Conservation (phyloP, 2,888 invertebrate genomes). For the Drosophila mettleri region DNA sequence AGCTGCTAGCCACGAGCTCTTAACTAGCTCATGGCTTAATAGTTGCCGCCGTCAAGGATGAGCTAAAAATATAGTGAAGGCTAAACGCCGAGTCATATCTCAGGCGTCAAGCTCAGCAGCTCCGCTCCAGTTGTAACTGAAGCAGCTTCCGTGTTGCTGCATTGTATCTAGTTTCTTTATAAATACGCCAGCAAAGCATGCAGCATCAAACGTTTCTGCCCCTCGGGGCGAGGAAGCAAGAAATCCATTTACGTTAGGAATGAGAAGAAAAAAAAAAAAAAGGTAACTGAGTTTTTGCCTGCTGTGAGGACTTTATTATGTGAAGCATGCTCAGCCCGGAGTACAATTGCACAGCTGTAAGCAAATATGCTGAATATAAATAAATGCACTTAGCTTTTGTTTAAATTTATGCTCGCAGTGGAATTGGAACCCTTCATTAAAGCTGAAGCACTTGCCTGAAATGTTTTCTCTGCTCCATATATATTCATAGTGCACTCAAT, state of each 20-base stretch:
- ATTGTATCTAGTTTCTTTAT: slow-evolving; percentile 15
- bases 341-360: background rate
- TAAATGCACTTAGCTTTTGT: slow-evolving; percentile 9
- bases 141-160: slow-evolving; percentile 11
- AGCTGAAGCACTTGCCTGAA: background rate
- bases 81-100: slow-evolving; percentile 48
- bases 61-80: slow-evolving; percentile 44
- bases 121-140: slow-evolving; percentile 10
- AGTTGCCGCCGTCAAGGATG: slow-evolving; percentile 34
- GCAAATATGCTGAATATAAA: background rate
- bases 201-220: background rate
- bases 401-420: background rate
- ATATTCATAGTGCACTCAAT: slow-evolving; percentile 1
- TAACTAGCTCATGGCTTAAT: slow-evolving; percentile 8
- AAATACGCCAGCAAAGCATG: slow-evolving; percentile 3
- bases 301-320: slow-evolving; percentile 13
- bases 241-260: slow-evolving; percentile 2
- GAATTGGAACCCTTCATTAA: background rate
- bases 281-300: slow-evolving; percentile 10
- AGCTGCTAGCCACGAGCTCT: background rate
- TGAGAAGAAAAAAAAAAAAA: background rate
- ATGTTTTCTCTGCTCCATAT: background rate
- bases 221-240: background rate
- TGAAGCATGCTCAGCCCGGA: background rate
- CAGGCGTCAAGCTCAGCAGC: slow-evolving; percentile 16